These are phyloP conservation scores for Monodelphis domestica DNA, from an alignment of 2,797 vertebrate genomes.

Conservation along the genomic window DNA sequence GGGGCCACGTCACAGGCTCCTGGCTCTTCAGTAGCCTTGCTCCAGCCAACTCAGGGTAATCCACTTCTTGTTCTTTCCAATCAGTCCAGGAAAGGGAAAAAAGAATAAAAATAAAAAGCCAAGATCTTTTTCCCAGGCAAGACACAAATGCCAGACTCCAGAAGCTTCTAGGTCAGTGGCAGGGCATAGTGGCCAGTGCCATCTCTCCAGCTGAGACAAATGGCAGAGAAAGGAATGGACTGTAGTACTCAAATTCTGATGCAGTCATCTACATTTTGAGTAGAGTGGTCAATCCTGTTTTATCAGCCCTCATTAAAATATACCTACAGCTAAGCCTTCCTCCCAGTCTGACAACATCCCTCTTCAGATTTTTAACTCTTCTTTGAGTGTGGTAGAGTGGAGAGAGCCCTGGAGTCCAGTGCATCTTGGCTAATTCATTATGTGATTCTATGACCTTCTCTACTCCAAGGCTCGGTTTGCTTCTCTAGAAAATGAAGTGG, in stretches of 20 bases:
- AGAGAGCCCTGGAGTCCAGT: background rate
- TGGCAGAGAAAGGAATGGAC: background rate
- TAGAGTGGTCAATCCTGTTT: background rate
- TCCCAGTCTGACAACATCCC: background rate
- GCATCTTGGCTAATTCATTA: background rate
- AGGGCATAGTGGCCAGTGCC: background rate
- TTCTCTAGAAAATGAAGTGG: background rate
- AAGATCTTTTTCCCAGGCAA: background rate
- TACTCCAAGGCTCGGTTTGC: background rate
- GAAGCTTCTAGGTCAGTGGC: background rate
- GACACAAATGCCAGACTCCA: background rate
- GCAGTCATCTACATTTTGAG: background rate
- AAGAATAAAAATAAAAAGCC: background rate
- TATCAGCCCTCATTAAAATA: background rate
- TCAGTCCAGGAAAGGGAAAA: background rate
- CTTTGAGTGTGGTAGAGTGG: background rate
- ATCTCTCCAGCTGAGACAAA: background rate
- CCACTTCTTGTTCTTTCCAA: background rate
- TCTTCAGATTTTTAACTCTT: background rate
- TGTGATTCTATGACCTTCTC: background rate
- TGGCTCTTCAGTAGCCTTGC: background rate
- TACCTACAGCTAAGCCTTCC: background rate
- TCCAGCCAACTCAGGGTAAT: background rate
- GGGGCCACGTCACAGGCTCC: background rate
- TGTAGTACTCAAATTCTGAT: background rate